Evolutionary conservation across 2,797 vertebrate species (phyloP).

Genomic region (Pteronotus mesoamericanus): DNA sequence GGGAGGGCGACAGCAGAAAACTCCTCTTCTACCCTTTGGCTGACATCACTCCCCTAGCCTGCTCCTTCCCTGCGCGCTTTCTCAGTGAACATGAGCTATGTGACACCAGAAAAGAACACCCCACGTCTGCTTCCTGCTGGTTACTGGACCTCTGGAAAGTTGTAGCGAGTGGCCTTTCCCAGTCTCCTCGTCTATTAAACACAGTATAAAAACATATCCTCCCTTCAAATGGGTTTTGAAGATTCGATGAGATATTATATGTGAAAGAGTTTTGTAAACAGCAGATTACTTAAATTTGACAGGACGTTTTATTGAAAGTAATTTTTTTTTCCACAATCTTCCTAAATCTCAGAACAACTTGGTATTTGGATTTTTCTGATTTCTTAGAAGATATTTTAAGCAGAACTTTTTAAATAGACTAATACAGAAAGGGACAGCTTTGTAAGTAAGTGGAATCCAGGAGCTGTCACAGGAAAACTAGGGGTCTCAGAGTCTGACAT

Average conservation of each 20-base stretch:
- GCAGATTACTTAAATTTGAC: background rate
- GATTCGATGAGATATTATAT: background rate
- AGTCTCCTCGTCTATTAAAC: background rate
- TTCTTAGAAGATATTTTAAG: background rate
- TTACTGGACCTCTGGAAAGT: slow-evolving; percentile 5
- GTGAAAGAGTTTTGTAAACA: background rate
- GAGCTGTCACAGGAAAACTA: background rate
- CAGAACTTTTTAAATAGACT: background rate
- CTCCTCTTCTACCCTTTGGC: background rate
- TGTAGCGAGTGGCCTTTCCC: slow-evolving; percentile 5
- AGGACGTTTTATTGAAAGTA: background rate
- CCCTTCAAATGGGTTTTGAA: background rate
- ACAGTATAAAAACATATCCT: background rate
- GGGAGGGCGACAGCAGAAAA: background rate
- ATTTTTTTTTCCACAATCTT: background rate
- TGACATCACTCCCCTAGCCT: background rate
- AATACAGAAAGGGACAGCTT: background rate
- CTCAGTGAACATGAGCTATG: background rate
- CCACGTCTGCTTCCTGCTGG: background rate
- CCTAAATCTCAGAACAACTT: background rate
- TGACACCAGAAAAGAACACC: background rate
- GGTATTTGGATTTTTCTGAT: background rate
- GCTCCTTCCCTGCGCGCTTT: background rate
- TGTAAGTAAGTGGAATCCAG: background rate
- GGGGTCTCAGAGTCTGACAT: background rate